Percentiles rank a stretch among this genome's conserved stretches.
These are phyloP conservation scores for Rhinoptilus africanus DNA, from an alignment of 2,113 vertebrate genomes.

Conservation along the genomic window DNA sequence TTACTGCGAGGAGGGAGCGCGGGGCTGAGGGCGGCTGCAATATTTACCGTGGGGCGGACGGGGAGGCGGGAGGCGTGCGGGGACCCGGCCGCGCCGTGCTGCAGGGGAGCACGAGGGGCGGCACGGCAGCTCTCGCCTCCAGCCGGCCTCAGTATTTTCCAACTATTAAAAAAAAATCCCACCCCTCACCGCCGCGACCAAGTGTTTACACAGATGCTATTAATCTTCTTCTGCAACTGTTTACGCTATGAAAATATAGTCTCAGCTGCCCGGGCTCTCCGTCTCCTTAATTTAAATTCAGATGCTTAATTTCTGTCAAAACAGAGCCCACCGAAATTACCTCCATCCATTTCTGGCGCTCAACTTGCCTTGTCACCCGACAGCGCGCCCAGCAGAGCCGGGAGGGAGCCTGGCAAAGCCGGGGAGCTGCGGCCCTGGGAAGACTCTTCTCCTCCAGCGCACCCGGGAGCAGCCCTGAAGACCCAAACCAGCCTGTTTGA, in stretches of 20 bases:
- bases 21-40: constrained; percentile 42
- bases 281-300: constrained; percentile 4
- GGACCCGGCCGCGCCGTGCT: not conserved
- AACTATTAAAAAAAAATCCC: not conserved
- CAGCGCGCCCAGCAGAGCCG: not conserved
- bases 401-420: not conserved
- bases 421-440: not conserved
- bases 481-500: not conserved
- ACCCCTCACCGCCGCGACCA: rapidly evolving
- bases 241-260: constrained; percentile 15
- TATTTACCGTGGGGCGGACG: constrained; percentile 53
- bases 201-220: constrained; percentile 38
- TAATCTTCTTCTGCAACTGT: constrained; percentile 12
- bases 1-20: constrained; percentile 64
- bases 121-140: not conserved
- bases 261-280: not conserved
- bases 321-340: constrained; percentile 23
- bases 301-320: constrained; percentile 39
- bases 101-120: not conserved
- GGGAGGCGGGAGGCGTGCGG: not conserved
- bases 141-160: not conserved
- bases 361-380: not conserved
- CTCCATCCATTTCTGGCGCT: not conserved
- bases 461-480: not conserved
- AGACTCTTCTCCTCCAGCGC: not conserved